Percentiles rank a stretch among this genome's conserved stretches.
Conservation (phyloP, 2,113 vertebrate species). For the Pterocles orientalis region DNA sequence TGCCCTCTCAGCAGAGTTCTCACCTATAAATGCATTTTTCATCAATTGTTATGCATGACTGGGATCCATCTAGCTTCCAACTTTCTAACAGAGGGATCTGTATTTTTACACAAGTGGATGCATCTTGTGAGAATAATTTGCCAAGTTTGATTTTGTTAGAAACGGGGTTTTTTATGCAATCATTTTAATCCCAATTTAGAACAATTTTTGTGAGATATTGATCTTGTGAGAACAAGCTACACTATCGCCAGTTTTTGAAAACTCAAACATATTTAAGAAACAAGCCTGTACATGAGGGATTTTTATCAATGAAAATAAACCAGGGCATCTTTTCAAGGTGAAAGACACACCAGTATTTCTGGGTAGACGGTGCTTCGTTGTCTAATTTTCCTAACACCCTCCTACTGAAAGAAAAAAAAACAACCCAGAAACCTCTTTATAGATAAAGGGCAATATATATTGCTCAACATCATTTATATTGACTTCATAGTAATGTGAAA, state of each 20-base stretch:
- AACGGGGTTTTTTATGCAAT: not conserved
- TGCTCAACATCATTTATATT: not conserved
- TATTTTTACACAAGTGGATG: not conserved
- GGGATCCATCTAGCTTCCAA: constrained; percentile 10
- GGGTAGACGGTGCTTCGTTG: not conserved
- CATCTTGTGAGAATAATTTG: not conserved
- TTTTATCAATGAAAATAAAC: not conserved
- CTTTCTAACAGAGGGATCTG: not conserved
- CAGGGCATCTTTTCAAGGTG: not conserved
- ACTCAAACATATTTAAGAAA: not conserved
- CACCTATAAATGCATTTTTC: not conserved
- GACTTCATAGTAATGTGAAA: not conserved
- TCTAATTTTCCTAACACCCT: not conserved
- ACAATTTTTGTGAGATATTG: not conserved
- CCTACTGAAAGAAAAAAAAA: not conserved
- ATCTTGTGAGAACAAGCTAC: not conserved
- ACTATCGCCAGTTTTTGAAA: not conserved
- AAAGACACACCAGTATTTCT: not conserved
- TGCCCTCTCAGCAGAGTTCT: not conserved
- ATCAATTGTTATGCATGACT: not conserved
- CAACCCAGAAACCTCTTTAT: not conserved
- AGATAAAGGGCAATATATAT: not conserved
- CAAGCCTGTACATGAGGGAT: fast-evolving
- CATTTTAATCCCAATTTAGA: not conserved
- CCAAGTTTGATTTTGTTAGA: not conserved